Evolutionary conservation across 2,888 invertebrate genomes (phyloP), one percentile per base, ranked within the genome.

Genomic region (Isoperla grammatica): DNA sequence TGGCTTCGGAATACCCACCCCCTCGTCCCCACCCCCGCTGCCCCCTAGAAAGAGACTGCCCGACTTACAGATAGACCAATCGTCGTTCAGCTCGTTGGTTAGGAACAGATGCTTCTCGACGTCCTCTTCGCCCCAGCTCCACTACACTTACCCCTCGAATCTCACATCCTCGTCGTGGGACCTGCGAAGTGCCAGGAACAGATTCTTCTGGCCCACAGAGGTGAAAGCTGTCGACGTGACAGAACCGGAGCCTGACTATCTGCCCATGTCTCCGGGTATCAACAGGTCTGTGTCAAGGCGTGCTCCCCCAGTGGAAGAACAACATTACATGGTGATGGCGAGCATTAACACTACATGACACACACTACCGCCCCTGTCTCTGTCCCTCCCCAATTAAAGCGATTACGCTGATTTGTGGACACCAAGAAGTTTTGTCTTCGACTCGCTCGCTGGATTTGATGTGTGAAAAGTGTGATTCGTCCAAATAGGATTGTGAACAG

Each of bases 261-360:
- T 65, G 29, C 65, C 65, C 6, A 65, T 65, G 65, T 63, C 65
- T 1, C 63, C 64, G 8, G 59, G 55, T 46, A 29, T 64, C 3
- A 40, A 55, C 9, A 6, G 55, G 35, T 13, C 46, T 29, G 12
- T 15, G 17, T 5, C 43, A 35, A 8, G 29, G 5, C 55, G 29
- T 9, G 15, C 35, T 17, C 17, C 53, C 2, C 19, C 40, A 13
- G 39, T 53, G 9, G 58, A 61, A 1, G 65, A 67, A 53, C 64
- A 66, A 19, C 66, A 64, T 42, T 68, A 68, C 53, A 64, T 67
- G 8, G 63, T 65, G n/a, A 66, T 68, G 68, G 65, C 66, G 12
- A 66, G 65, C 39, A 64, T 64, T 19, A 65, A 64, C 39, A 62
- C 56, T 8, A 55, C 61, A 29, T 60, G 60, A 57, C 48, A 29